Base-by-base conservation (phyloP, 1,140 invertebrate species). In the Zaprionus ornatus region DNA sequence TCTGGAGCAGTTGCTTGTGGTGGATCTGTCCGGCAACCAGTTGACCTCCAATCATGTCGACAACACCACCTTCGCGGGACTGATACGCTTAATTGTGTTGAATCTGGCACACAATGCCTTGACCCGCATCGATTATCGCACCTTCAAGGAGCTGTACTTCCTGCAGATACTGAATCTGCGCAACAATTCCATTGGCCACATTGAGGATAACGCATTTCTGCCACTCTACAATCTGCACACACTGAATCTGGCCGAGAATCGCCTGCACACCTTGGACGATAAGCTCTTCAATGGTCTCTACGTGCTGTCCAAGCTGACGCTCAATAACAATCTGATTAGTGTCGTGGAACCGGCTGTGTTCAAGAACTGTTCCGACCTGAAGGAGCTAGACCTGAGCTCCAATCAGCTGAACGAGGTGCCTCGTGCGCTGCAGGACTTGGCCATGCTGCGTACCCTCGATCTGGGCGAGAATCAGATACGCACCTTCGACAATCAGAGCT, bases 11-110 rank as follows among this genome's bases (percentile, higher is more conserved):
- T 93, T 99, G 57, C 93, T 97, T 42, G 95, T 97, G 10, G 94
- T 99, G 35, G 97, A 99, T 92, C 93, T 98, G 59, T 97, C 97
- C 1, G 95, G 96, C 65, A 99, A 99, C 93, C 95, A 96, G 81
- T 93, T 99, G 48, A 96, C 95, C 59, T 97, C 95, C 90, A 96
- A 95, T 78, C 97, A 96, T 90, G 95, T 97, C 70, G 96, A 97
- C 82, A 95, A 96, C 60, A 96, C 95, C 1, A 97, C 96, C 21
- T 98, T 98, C 90, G 93, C 96, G 29, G 97, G 97, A 19, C 93
- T 98, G 21, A 97, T 97, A 50, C 94, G 97, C 9, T 93, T 98
- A 35, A 96, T 98, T 80, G 95, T 97, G 5, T 94, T 98, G 54
- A 97, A 98, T 92, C 93, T 98, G 80, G 97, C 97, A 0, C 96